A percentile compares a stretch with the other conserved stretches of the same genome.
Evolutionary conservation across 2,888 invertebrate species (phyloP).

Genomic region (Orchestes rusci): DNA sequence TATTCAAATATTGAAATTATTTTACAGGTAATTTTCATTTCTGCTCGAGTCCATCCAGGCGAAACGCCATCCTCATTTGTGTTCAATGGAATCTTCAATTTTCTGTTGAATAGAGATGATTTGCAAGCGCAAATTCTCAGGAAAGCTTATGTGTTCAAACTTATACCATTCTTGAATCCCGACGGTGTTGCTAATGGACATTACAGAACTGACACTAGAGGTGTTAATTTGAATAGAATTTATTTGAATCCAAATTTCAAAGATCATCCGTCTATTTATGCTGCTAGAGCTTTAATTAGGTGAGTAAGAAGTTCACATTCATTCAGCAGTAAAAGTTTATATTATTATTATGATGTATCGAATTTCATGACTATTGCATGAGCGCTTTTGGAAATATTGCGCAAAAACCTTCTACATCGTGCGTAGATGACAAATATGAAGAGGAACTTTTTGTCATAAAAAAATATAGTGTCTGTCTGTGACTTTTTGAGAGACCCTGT

Average conservation of each 20-base stretch:
- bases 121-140: conserved; percentile 66
- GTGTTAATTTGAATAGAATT: conserved; percentile 81
- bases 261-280: conserved; percentile 79
- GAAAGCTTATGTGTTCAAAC: conserved; percentile 75
- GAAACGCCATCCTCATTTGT: conserved; percentile 89
- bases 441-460: too few relatives aligned
- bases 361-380: too few relatives aligned
- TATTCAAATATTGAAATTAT: too few relatives aligned
- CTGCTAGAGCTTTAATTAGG: conserved; percentile 70
- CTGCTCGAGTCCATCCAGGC: conserved; percentile 86
- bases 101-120: conserved; percentile 67
- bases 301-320: too few relatives aligned
- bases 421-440: too few relatives aligned
- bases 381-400: too few relatives aligned
- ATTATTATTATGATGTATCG: too few relatives aligned
- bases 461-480: too few relatives aligned
- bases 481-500: too few relatives aligned
- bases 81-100: conserved; percentile 79
- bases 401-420: too few relatives aligned
- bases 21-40: conserved; percentile 68
- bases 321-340: too few relatives aligned
- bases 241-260: conserved; percentile 70
- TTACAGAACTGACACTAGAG: conserved; percentile 78
- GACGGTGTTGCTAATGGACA: conserved; percentile 84
- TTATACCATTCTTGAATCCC: conserved; percentile 86